Percentiles rank a stretch among this genome's conserved stretches.
phyloP scores from a whole-genome alignment of 2,113 vertebrate genomes.

The Sterrhoptilus dennistouni region DNA sequence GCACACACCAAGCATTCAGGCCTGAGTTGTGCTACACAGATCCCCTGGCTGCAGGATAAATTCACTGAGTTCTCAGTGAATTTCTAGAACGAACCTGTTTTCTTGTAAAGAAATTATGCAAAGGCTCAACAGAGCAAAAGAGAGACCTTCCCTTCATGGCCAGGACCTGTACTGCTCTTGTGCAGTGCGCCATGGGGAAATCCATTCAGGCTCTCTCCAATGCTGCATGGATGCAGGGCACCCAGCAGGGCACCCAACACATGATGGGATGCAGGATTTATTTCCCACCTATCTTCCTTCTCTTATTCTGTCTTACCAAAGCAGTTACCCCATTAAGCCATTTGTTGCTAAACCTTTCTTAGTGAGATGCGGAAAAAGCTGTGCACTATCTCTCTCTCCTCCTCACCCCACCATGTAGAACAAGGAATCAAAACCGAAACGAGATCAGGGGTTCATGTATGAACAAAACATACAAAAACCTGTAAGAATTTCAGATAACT shows the following conservation, averaged over 20 bases:
- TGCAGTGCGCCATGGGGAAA: accelerated
- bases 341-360: background rate
- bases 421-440: background rate
- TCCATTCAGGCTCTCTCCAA: background rate
- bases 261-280: background rate
- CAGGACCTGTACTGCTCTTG: background rate
- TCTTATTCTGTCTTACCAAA: background rate
- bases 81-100: background rate
- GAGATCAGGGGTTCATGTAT: background rate
- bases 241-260: accelerated
- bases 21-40: background rate
- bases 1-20: too few species aligned
- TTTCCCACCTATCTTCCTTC: background rate
- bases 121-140: background rate
- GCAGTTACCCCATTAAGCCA: accelerated
- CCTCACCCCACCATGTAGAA: accelerated
- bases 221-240: accelerated
- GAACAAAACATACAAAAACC: background rate
- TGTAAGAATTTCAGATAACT: background rate
- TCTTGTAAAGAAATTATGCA: background rate
- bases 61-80: background rate
- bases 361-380: background rate
- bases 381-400: accelerated
- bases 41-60: background rate
- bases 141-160: background rate